Evolutionary conservation across 2,888 invertebrate species (phyloP), one percentile per base, ranked within the genome.

Genomic region (Aphidoletes aphidimyza): DNA sequence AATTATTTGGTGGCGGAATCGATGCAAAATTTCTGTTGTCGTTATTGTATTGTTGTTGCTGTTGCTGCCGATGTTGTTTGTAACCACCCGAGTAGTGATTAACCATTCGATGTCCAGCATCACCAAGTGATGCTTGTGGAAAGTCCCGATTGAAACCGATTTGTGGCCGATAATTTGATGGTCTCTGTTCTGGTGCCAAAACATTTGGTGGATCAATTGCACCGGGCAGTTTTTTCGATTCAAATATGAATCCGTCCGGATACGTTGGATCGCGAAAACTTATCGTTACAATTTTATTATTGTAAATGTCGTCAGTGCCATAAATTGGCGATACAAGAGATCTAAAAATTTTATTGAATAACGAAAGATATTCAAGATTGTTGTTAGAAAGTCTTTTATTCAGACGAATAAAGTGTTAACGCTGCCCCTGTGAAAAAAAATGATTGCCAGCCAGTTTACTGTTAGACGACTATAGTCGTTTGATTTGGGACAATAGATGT

Each of bases 191-290:
- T 0, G 97, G 95, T 88, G 96, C 96, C 85, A 98, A 91, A 11
- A 96, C 94, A 86, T 92, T 90, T 0, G 93, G 92, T 0, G 98
- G 96, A 87, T 95, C 93, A 85, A 92, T 91, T 26, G 93, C 95
- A 1, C 93, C 93, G 85, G 92, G 90, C 47, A 95, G 91, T 85
- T 93, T 91, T 30, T 91, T 91, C 59, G 98, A 94, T n/a, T 94
- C 94, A 90, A 96, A 98, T 69, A 96, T 91, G 89, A 93, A 95
- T 87, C 93, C 94, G 2, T 91, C 91, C 0, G 92, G 91, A 90
- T 94, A 98, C 87, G 92, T 91, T 0, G 97, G 97, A 91, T 98
- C 97, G 85, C 93, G 90, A 91, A 91, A 98, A 85, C 94, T 91
- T 2, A 95, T 93, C 88, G 95, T 94, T 86, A 91, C 91, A 85